Conservation (phyloP, 2,888 invertebrate species). For the Linyphia triangularis region DNA sequence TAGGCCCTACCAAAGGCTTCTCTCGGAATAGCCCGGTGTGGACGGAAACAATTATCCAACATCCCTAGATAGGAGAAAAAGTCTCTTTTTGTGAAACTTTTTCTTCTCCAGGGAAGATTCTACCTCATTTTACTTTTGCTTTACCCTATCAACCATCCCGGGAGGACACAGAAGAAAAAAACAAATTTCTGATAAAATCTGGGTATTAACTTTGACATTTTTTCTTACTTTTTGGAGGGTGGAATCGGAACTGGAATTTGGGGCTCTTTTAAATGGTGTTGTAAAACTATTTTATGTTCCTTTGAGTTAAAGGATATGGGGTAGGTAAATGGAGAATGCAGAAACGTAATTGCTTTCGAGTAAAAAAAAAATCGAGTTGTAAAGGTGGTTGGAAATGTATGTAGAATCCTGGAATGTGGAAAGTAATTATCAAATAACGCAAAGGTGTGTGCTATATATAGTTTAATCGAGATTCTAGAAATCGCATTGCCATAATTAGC, state of each 20-base stretch:
- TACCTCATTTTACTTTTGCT: conserved; percentile 42
- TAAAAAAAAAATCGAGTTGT: conserved; percentile 13
- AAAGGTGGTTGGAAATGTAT: not conserved
- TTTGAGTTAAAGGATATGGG: not conserved
- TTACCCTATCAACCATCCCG: conserved; percentile 31
- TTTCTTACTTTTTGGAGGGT: conserved; percentile 10
- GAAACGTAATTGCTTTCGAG: conserved; percentile 25
- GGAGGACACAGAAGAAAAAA: not conserved
- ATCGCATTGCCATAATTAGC: conserved; percentile 11
- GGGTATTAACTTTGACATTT: conserved; percentile 59
- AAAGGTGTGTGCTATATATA: conserved; percentile 18
- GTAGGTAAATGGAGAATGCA: conserved; percentile 7
- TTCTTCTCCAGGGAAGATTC: conserved; percentile 47
- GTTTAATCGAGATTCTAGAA: conserved; percentile 28
- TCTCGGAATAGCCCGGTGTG: conserved; percentile 48
- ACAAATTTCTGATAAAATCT: conserved; percentile 41
- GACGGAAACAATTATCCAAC: conserved; percentile 71
- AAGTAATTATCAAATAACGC: conserved; percentile 52
- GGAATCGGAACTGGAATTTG: conserved; percentile 50
- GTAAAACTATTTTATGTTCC: conserved; percentile 58
- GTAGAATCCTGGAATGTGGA: not conserved
- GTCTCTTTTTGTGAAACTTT: conserved; percentile 39
- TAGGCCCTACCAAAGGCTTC: conserved; percentile 30
- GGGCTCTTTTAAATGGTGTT: conserved; percentile 54
- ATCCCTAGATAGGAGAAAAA: conserved; percentile 49